Evolutionary conservation across 2,888 invertebrate genomes (phyloP).

Genomic region (Megastigmus dorsalis): DNA sequence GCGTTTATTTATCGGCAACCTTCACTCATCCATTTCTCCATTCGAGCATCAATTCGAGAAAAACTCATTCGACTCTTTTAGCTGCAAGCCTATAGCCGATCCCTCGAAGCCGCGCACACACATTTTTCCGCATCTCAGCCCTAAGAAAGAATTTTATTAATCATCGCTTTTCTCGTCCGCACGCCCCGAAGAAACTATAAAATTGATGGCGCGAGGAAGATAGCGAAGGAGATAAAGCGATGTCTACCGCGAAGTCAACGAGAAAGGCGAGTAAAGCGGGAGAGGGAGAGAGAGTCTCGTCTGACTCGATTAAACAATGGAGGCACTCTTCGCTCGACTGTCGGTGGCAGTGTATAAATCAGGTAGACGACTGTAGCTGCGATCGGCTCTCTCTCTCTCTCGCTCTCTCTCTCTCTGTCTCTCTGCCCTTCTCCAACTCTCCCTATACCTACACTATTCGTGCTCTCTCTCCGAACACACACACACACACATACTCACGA

Average conservation of each 20-base stretch:
- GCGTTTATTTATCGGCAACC: too few relatives aligned
- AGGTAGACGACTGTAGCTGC: slow-evolving; percentile 70
- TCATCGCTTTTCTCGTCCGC: slow-evolving; percentile 10
- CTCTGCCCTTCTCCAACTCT: neutral
- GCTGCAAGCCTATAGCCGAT: too few relatives aligned
- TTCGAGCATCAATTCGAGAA: too few relatives aligned
- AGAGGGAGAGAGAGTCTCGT: slow-evolving; percentile 28
- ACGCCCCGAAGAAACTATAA: neutral
- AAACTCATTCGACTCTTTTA: too few relatives aligned
- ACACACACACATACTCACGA: too few relatives aligned
- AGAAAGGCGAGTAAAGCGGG: neutral
- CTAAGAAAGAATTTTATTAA: slow-evolving; percentile 22
- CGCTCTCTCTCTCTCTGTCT: too few relatives aligned
- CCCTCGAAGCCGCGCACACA: too few relatives aligned
- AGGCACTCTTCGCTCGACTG: slow-evolving; percentile 58
- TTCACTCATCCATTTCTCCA: too few relatives aligned
- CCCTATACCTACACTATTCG: neutral
- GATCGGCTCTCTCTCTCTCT: slow-evolving; percentile 52
- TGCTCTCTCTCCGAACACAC: too few relatives aligned
- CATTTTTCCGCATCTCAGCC: neutral
- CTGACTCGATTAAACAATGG: slow-evolving; percentile 71
- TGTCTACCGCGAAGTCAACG: slow-evolving; percentile 24
- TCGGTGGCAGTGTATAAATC: slow-evolving; percentile 73
- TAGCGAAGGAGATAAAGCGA: slow-evolving; percentile 42
- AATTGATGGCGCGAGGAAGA: slow-evolving; percentile 23